Conservation (phyloP, 2,888 invertebrate genomes). For the Eulithis prunata region DNA sequence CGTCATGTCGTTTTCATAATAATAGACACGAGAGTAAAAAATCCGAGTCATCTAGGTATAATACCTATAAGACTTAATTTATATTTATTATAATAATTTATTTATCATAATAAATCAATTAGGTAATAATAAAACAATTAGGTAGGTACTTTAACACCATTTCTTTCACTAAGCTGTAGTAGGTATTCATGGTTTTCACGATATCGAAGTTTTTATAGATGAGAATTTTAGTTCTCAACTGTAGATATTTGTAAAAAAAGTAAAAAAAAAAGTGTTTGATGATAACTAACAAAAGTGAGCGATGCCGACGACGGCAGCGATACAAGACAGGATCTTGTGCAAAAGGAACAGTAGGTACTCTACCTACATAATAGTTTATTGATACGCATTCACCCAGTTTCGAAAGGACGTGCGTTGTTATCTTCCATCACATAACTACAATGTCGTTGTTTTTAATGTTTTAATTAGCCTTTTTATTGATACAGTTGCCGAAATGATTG, state of each 20-base stretch:
- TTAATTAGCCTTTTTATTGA: slow-evolving; percentile 19
- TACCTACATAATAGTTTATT: slow-evolving; percentile 11
- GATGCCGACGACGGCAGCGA: not conserved
- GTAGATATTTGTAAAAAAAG: not conserved
- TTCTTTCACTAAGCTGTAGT: too few species aligned
- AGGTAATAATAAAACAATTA: too few species aligned
- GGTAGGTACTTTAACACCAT: too few species aligned
- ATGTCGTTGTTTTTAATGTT: slow-evolving; percentile 22
- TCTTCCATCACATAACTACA: slow-evolving; percentile 15
- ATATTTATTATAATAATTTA: too few species aligned
- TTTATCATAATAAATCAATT: too few species aligned
- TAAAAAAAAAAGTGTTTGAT: not conserved
- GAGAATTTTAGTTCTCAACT: too few species aligned
- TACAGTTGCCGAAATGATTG: slow-evolving; percentile 17
- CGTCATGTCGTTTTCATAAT: too few species aligned
- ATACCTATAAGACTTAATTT: too few species aligned
- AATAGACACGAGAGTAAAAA: too few species aligned
- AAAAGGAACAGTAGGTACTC: slow-evolving; percentile 17
- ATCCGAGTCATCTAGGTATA: too few species aligned
- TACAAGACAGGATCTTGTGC: slow-evolving; percentile 23
- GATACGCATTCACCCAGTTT: slow-evolving; percentile 33
- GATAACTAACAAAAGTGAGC: slow-evolving; percentile 4
- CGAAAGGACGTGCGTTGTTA: slow-evolving; percentile 29
- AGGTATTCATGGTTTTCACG: too few species aligned
- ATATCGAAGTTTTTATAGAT: too few species aligned